Evolutionary conservation across 2,888 invertebrate species (phyloP), one percentile per base, ranked within the genome.

Genomic region (Drosophila buzzatii): DNA sequence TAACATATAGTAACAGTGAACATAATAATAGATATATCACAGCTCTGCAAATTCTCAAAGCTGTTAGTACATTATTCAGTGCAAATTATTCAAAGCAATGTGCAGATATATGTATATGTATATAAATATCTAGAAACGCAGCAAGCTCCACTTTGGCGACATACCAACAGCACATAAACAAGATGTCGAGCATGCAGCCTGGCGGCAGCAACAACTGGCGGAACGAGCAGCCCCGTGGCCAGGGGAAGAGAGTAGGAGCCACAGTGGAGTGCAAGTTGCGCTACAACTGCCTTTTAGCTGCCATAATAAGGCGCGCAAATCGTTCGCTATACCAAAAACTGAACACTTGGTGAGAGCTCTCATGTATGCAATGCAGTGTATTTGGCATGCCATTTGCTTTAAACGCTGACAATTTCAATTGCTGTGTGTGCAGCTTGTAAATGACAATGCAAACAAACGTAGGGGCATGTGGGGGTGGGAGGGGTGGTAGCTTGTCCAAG

Each of bases 351-450:
- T 27, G 27, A 6, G 27, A 27, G 6, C 8, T 14, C 12, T 16
- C 69, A 63, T 60, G 59, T 23, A 20, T 23, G 44, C 44, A 45
- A 20, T 31, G 44, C 67, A 77, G 65, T 82, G 67, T 64, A 81
- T 71, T 75, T 67, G 61, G 75, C 58, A 52, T 59, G 66, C 56
- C 71, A 79, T 83, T 83, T 70, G 67, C 69, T 67, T 73, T 81
- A 70, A 87, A 71, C 58, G 76, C 74, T 79, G 76, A 85, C 82
- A 82, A 82, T 82, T 87, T 69, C 70, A 79, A 85, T 79, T 76
- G 85, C 79, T 56, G 64, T 78, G 49, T 33, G 70, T 52, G 58
- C 58, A 49, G 66, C 61, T 65, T 69, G 72, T 73, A 60, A 77
- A 67, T 76, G 60, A 42, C 74, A 74, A 67, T 60, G 64, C 73